Conservation (phyloP, 2,888 invertebrate genomes). For the Brachyptera putata region DNA sequence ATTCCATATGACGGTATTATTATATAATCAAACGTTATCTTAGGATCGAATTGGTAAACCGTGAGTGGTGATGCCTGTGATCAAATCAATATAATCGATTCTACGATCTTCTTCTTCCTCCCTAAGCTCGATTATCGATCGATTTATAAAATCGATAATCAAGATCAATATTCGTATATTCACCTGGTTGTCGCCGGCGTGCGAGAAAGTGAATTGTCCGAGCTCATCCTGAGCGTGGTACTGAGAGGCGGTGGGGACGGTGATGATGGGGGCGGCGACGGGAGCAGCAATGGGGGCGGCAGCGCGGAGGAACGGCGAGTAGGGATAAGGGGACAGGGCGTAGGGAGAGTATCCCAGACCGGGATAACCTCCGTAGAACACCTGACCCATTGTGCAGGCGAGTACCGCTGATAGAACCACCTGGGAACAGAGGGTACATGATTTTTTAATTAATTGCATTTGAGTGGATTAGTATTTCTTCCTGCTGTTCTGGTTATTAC, state of each 20-base stretch:
- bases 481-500: too few relatives aligned
- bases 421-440: background rate
- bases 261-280: constrained; percentile 16
- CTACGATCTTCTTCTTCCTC: too few relatives aligned
- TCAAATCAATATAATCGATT: too few relatives aligned
- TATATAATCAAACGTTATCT: too few relatives aligned
- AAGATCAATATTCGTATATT: too few relatives aligned
- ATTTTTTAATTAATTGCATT: background rate
- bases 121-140: too few relatives aligned
- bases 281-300: constrained; percentile 14
- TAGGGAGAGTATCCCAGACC: constrained; percentile 3
- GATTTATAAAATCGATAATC: too few relatives aligned
- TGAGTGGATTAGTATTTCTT: too few relatives aligned
- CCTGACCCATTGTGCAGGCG: constrained; percentile 22
- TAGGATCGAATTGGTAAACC: too few relatives aligned
- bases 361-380: constrained; percentile 1
- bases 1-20: too few relatives aligned
- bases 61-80: too few relatives aligned
- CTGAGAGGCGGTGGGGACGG: constrained; percentile 25
- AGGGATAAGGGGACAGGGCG: constrained; percentile 10
- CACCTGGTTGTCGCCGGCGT: constrained; percentile 36
- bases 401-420: constrained; percentile 22
- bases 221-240: constrained; percentile 37
- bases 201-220: constrained; percentile 37
- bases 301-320: constrained; percentile 13